Percentiles rank a stretch among this genome's conserved stretches.
These are phyloP conservation scores for Carollia perspicillata DNA, from an alignment of 2,113 vertebrate genomes.

Conservation along the genomic window DNA sequence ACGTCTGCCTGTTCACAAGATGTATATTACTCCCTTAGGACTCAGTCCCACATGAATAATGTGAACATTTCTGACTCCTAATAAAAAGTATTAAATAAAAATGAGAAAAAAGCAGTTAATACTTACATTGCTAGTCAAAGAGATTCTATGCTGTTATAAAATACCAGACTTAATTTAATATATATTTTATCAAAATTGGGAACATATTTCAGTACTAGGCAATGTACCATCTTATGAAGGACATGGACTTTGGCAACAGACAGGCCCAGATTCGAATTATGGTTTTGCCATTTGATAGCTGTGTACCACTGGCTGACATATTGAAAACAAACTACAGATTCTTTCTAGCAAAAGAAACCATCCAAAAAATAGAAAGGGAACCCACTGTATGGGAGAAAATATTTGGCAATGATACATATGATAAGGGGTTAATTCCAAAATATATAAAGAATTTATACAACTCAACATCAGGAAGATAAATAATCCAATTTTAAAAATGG, in stretches of 20 bases:
- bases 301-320: not conserved
- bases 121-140: not conserved
- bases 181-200: not conserved
- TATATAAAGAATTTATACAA: too few species aligned
- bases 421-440: too few species aligned
- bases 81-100: slow-evolving; percentile 25
- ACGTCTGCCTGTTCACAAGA: not conserved
- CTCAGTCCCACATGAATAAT: not conserved
- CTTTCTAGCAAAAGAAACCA: not conserved
- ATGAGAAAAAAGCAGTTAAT: not conserved
- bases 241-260: not conserved
- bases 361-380: too few species aligned
- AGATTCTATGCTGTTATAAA: not conserved
- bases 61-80: not conserved
- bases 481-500: too few species aligned
- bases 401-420: too few species aligned
- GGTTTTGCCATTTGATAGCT: not conserved
- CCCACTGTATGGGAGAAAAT: too few species aligned
- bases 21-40: not conserved
- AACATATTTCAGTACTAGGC: not conserved
- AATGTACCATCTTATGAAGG: not conserved
- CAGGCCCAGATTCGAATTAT: not conserved
- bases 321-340: not conserved
- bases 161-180: not conserved
- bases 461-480: too few species aligned